Evolutionary conservation across 2,888 invertebrate species (phyloP).

Genomic region (Tetrapedia diversipes): DNA sequence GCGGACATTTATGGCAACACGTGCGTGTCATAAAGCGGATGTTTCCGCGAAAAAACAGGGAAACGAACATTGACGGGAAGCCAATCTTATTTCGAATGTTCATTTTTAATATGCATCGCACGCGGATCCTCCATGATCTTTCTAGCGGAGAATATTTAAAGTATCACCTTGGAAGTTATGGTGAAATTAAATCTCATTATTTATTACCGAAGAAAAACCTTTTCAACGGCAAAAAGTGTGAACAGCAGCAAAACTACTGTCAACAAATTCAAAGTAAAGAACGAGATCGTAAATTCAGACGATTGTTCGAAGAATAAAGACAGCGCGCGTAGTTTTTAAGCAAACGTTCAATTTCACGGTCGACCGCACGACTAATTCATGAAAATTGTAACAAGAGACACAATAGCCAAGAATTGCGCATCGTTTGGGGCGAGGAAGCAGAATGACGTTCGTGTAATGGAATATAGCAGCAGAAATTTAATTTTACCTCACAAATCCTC

Average conservation of each 20-base stretch:
- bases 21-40: conserved; percentile 62
- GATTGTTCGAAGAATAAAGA: conserved; percentile 12
- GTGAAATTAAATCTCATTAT: background rate
- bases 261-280: background rate
- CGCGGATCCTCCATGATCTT: background rate
- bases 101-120: background rate
- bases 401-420: conserved; percentile 30
- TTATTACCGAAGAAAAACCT: too few species aligned
- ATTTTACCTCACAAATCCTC: conserved; percentile 60
- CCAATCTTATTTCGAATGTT: conserved; percentile 37
- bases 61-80: conserved; percentile 41
- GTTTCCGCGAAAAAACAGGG: conserved; percentile 55
- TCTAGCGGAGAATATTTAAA: background rate
- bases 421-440: conserved; percentile 10
- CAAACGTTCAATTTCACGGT: conserved; percentile 40
- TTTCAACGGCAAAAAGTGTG: background rate
- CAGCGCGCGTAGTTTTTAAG: conserved; percentile 13
- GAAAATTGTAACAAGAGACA: conserved; percentile 45
- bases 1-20: conserved; percentile 59
- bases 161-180: background rate
- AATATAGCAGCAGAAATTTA: conserved; percentile 57
- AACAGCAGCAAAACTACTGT: too few species aligned
- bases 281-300: background rate
- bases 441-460: conserved; percentile 44
- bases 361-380: conserved; percentile 41